Evolutionary conservation across 2,888 invertebrate species (phyloP), one percentile per base, ranked within the genome.

Genomic region (Lasioglossum malachurum): DNA sequence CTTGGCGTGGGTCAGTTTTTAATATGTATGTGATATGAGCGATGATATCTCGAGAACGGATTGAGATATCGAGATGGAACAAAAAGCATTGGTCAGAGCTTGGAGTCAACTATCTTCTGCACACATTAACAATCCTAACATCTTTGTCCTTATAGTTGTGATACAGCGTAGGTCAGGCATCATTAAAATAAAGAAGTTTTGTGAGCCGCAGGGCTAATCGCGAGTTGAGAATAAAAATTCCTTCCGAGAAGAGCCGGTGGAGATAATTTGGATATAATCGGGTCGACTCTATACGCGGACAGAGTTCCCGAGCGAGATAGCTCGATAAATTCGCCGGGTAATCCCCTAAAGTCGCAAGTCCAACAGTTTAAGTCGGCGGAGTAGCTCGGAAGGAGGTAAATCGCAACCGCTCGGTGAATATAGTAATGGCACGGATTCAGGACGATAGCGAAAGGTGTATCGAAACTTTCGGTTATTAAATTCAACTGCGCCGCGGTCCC

Each of bases 331-430:
- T 92, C 90, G 84, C 89, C 87, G 89, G 89, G 90, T 94, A 94
- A 94, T 94, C 93, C 93, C 90, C 92, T 92, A 93, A 94, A 94
- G 93, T 94, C 93, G 91, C 93, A 94, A 94, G 93, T 94, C 94
- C 94, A 94, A 94, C 93, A 94, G 93, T 93, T 94, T 94, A 94
- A 93, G 93, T 92, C 93, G 90, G 89, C 87, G 89, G 90, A 91
- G 90, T 89, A 87, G 91, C 89, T 82, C 76, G 64, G 53, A 67
- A 79, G 82, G 84, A 87, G 88, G 88, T 89, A 87, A 86, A 88
- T 90, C 87, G 87, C 87, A 87, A 89, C 89, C 84, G 89, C 89
- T 92, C 83, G 79, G 88, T 87, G 88, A 89, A 87, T 88, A 91
- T 92, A 92, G 91, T 92, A 93, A 93, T 93, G 89, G 93, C 83